Evolutionary conservation across 2,888 invertebrate species (phyloP), one percentile per base, ranked within the genome.

Genomic region (Sesamia inferens): DNA sequence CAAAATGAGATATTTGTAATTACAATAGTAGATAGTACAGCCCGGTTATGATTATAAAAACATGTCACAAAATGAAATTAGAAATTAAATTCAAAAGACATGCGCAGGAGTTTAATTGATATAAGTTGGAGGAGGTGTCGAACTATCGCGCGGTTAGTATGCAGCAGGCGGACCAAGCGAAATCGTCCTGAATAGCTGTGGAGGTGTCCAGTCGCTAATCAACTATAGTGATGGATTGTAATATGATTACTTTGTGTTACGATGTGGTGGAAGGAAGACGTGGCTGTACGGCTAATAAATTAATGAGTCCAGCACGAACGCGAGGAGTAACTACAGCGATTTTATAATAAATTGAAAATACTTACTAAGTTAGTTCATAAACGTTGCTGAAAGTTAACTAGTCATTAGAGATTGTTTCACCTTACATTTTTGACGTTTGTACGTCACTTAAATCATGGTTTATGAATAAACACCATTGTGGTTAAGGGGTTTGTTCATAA

Each of bases 161-260:
- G 92, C 94, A 80, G 78, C 62, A 44, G 68, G 83, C 91, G 91
- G 82, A 68, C 78, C 69, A 63, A 90, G 94, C 91, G 94, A 94
- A 94, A 94, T 94, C 94, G 94, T 82, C 94, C 94, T 93, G 89
- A 94, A 94, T 91, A 80, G 76, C 71, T 74, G 76, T 65, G 64
- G 48, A 74, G 31, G 71, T 78, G 81, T 68, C 78, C 74, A 69
- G 73, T 77, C 68, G 59, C 82, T 86, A 88, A 87, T 86, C 87
- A 86, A 79, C 31, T 31, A 31, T 81, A 66, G 48, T 64, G 39
- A 39, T 39, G 77, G 81, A 77, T 83, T 83, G 83, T 74, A 78
- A 77, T 84, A 86, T 86, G 73, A 86, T 83, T 82, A 82, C 74
- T 77, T 72, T 73, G 74, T 74, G 48, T 73, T 64, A 78, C 69